Evolutionary conservation across 2,797 vertebrate genomes (phyloP).

Genomic region (Lycodopsis pacificus): DNA sequence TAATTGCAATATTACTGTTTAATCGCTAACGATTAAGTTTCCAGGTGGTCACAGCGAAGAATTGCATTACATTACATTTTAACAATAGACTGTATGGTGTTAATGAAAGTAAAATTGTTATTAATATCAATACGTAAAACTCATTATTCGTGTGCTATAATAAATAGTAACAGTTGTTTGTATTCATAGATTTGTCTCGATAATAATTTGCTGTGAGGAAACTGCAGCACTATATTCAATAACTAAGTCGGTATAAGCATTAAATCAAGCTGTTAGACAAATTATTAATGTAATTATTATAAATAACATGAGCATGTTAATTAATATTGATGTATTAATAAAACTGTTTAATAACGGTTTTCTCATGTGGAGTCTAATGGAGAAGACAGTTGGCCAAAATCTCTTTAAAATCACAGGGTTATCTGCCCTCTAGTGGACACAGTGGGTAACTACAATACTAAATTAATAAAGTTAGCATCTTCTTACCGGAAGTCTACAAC

Average conservation of each 20-base stretch:
- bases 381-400: neutral
- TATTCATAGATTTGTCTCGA: neutral
- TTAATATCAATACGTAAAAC: neutral
- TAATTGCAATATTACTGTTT: neutral
- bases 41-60: neutral
- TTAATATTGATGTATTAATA: neutral
- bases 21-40: neutral
- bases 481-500: no score
- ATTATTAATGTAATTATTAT: neutral
- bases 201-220: neutral
- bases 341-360: no score
- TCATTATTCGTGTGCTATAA: neutral
- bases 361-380: neutral
- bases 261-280: neutral
- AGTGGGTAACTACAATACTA: no score
- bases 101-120: neutral
- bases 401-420: no score
- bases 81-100: neutral
- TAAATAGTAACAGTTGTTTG: neutral
- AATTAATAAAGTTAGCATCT: no score
- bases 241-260: neutral
- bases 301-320: neutral
- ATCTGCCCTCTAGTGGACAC: no score
- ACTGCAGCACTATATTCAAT: neutral
- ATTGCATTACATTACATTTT: neutral